A percentile compares a stretch with the other conserved stretches of the same genome.
These are phyloP conservation scores for Eulacestoma nigropectus DNA, from an alignment of 2,113 vertebrate species.

Conservation along the genomic window DNA sequence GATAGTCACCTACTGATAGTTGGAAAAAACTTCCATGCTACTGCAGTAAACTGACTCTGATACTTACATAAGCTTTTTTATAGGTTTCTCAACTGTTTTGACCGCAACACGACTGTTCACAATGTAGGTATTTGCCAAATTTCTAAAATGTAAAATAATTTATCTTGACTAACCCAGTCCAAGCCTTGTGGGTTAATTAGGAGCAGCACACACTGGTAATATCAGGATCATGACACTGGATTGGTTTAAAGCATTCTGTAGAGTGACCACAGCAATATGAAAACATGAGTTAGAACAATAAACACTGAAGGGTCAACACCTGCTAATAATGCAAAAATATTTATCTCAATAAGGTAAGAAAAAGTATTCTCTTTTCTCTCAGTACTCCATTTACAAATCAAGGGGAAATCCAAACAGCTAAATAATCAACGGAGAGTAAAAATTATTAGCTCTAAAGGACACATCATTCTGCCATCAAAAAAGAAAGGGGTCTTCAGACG, in stretches of 20 bases:
- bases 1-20: neutral
- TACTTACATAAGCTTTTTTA: neutral
- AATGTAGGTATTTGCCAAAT: neutral
- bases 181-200: neutral
- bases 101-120: neutral
- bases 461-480: neutral
- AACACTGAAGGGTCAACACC: neutral
- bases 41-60: neutral
- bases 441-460: neutral
- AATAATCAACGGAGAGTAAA: neutral
- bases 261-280: neutral
- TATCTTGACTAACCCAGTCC: neutral
- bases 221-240: neutral
- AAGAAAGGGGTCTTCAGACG: neutral
- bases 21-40: neutral
- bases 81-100: neutral
- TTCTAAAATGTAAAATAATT: neutral
- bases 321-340: neutral
- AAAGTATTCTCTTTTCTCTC: neutral
- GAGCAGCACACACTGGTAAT: neutral
- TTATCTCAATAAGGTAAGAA: neutral
- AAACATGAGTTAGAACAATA: neutral
- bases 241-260: neutral
- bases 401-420: neutral
- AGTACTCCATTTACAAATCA: neutral